Conservation (phyloP, 2,113 vertebrate genomes). For the Esox niger region DNA sequence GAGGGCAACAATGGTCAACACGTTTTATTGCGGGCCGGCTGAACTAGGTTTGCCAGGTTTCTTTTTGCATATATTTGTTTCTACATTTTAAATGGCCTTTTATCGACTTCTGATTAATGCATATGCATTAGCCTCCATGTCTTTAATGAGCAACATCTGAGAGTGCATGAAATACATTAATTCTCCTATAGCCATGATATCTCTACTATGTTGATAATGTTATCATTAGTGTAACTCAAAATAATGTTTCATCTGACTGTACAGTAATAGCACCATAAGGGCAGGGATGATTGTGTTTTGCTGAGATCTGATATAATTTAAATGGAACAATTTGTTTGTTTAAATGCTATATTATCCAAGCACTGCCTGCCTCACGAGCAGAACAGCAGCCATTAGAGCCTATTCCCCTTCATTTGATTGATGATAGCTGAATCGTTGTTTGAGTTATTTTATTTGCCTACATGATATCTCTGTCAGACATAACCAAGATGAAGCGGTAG, state of each 20-base stretch:
- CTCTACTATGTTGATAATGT: background rate
- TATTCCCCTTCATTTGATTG: slow-evolving; percentile 48
- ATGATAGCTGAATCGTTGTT: slow-evolving; percentile 45
- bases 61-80: too few relatives aligned
- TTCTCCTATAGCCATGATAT: background rate
- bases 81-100: too few relatives aligned
- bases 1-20: too few relatives aligned
- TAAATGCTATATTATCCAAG: slow-evolving; percentile 4
- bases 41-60: too few relatives aligned
- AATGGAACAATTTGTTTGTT: background rate
- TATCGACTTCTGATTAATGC: too few relatives aligned
- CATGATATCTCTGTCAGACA: slow-evolving; percentile 59
- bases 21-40: too few relatives aligned
- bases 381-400: slow-evolving; percentile 28
- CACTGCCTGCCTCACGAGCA: slow-evolving; percentile 13
- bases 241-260: background rate
- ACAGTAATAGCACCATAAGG: background rate
- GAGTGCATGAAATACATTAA: background rate
- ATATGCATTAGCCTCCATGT: background rate
- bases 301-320: too few relatives aligned
- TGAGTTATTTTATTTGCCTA: slow-evolving; percentile 57
- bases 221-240: background rate
- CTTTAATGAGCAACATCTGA: background rate
- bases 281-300: background rate
- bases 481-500: slow-evolving; percentile 56